phyloP scores from a whole-genome alignment of 2,113 vertebrate species.

The Carassius auratus region DNA sequence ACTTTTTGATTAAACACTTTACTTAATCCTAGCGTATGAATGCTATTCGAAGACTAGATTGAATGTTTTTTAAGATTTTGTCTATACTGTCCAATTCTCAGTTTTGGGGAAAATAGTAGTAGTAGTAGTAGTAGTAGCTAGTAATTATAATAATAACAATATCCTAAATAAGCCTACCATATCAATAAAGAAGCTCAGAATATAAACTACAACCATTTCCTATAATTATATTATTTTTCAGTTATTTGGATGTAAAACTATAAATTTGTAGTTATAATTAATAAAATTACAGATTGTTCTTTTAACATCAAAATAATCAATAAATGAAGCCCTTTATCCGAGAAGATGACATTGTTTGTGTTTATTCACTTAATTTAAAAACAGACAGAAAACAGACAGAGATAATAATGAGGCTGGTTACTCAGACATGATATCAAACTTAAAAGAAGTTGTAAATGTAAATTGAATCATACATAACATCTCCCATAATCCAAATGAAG shows the following conservation, averaged over 20 bases:
- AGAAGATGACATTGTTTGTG: conserved; percentile 59
- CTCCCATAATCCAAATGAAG: conserved; percentile 38
- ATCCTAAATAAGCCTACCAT: background rate
- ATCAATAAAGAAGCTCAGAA: background rate
- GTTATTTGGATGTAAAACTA: background rate
- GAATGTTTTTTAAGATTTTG: background rate
- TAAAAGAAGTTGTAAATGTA: conserved; percentile 25
- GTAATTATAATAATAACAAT: background rate
- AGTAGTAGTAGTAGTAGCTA: background rate
- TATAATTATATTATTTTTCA: background rate
- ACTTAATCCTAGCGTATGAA: background rate
- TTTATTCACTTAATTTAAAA: conserved; percentile 65
- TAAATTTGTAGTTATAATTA: background rate
- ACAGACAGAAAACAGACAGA: conserved; percentile 52
- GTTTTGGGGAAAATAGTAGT: background rate
- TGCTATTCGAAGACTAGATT: background rate
- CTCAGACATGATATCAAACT: conserved; percentile 23
- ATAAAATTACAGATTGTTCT: background rate
- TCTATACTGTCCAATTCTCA: background rate
- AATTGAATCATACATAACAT: conserved; percentile 39
- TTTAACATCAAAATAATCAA: background rate
- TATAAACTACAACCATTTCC: background rate
- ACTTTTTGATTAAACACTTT: background rate
- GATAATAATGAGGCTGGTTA: conserved; percentile 45
- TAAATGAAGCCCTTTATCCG: background rate